Percentiles rank a stretch among this genome's conserved stretches.
Conservation (phyloP, 2,888 invertebrate genomes). For the Thereva nobilitata region DNA sequence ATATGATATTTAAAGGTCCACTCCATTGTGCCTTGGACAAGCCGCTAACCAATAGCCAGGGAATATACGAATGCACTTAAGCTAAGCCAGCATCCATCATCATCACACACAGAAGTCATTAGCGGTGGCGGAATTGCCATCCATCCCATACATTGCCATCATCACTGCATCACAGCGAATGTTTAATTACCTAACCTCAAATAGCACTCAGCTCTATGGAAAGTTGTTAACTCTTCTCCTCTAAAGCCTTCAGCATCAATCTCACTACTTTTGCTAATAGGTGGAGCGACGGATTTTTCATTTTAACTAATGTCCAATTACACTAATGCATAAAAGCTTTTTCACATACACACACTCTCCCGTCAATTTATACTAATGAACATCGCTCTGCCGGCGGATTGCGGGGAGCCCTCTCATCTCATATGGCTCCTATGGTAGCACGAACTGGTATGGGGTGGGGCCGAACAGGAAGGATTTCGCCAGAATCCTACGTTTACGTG, state of each 20-base stretch:
- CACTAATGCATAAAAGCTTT: slow-evolving; percentile 49
- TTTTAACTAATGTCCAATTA: slow-evolving; percentile 49
- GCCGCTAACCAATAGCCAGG: slow-evolving; percentile 20
- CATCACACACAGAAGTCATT: slow-evolving; percentile 16
- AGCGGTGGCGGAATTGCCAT: slow-evolving; percentile 7
- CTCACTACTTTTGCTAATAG: slow-evolving; percentile 41
- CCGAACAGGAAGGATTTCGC: not conserved
- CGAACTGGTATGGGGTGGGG: slow-evolving; percentile 5
- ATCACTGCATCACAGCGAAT: slow-evolving; percentile 40
- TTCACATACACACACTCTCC: slow-evolving; percentile 46
- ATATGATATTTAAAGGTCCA: slow-evolving; percentile 25
- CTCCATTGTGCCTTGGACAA: slow-evolving; percentile 17
- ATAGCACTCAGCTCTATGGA: slow-evolving; percentile 47
- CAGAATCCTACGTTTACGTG: slow-evolving; percentile 16
- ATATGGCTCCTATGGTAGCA: not conserved
- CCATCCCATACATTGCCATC: slow-evolving; percentile 25
- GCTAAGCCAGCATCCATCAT: slow-evolving; percentile 33
- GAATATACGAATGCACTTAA: slow-evolving; percentile 30
- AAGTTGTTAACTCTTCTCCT: slow-evolving; percentile 45
- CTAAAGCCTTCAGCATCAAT: slow-evolving; percentile 36
- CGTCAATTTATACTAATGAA: slow-evolving; percentile 48
- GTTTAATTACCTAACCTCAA: slow-evolving; percentile 49
- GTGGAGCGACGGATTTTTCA: slow-evolving; percentile 47
- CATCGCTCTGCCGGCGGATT: slow-evolving; percentile 26
- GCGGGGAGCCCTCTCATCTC: not conserved